phyloP scores from a whole-genome alignment of 2,113 vertebrate genomes.

The Etheostoma cragini region DNA sequence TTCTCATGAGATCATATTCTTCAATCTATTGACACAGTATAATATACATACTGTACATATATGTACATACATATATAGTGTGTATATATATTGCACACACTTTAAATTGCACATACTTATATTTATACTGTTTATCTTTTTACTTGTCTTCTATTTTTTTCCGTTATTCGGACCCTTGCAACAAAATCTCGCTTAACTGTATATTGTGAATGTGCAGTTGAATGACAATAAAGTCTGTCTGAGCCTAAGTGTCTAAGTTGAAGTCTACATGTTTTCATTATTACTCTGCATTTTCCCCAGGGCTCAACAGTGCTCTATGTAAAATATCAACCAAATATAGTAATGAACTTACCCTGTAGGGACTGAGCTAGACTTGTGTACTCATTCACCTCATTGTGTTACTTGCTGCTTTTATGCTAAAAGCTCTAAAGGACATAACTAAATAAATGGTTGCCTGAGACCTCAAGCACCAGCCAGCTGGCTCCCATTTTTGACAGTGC shows the following conservation, averaged over 20 bases:
- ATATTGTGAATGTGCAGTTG: too few relatives aligned
- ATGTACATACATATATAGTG: too few relatives aligned
- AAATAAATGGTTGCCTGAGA: constrained; percentile 61
- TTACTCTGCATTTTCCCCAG: constrained; percentile 12
- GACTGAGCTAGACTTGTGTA: constrained; percentile 46
- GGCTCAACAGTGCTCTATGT: constrained; percentile 14
- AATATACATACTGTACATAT: too few relatives aligned
- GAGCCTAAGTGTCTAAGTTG: too few relatives aligned
- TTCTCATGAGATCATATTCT: neutral
- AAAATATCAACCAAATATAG: constrained; percentile 63
- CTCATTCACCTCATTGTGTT: constrained; percentile 57
- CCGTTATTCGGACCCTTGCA: too few relatives aligned
- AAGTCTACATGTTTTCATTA: neutral
- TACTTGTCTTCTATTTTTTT: too few relatives aligned
- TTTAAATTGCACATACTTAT: too few relatives aligned
- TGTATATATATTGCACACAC: too few relatives aligned
- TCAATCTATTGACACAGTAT: too few relatives aligned
- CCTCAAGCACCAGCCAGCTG: constrained; percentile 65
- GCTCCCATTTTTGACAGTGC: constrained; percentile 57
- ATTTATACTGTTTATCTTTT: too few relatives aligned
- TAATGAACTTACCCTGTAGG: constrained; percentile 53
- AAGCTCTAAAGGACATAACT: constrained; percentile 63
- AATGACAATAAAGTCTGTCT: too few relatives aligned
- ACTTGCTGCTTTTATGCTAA: constrained; percentile 64
- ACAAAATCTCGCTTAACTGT: too few relatives aligned